phyloP scores from a whole-genome alignment of 2,888 invertebrate species.

The Parnassius glacialis region DNA sequence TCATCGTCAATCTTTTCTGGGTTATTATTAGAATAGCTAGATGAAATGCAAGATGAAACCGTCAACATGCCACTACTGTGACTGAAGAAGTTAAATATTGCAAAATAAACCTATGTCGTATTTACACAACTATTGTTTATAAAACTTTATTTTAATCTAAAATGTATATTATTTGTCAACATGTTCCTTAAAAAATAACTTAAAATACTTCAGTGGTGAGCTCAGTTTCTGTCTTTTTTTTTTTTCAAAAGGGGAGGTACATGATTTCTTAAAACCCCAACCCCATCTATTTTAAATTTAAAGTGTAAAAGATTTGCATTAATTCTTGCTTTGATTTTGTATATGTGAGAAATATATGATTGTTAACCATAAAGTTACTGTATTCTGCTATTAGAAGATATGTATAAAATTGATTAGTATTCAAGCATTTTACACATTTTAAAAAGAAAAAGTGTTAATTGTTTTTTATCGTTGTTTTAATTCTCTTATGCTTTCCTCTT shows the following conservation, averaged over 20 bases:
- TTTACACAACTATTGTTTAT: slow-evolving; percentile 16
- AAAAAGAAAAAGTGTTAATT: slow-evolving; percentile 22
- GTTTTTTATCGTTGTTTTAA: slow-evolving; percentile 23
- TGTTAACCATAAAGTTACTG: slow-evolving; percentile 18
- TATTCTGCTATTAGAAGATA: slow-evolving; percentile 16
- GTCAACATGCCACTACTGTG: slow-evolving; percentile 44
- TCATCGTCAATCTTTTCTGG: slow-evolving; percentile 46
- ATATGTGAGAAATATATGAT: slow-evolving; percentile 15
- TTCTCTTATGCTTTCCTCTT: slow-evolving; percentile 16
- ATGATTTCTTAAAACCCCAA: slow-evolving; percentile 5
- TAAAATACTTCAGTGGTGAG: background rate
- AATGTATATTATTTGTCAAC: slow-evolving; percentile 13
- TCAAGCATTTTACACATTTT: slow-evolving; percentile 19
- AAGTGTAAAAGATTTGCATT: background rate
- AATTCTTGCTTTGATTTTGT: slow-evolving; percentile 8
- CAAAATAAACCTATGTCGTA: slow-evolving; percentile 2
- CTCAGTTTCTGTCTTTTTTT: background rate
- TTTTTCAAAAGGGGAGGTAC: background rate
- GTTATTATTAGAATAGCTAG: slow-evolving; percentile 61
- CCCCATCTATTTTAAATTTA: background rate
- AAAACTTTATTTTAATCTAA: slow-evolving; percentile 16
- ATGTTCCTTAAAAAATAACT: background rate
- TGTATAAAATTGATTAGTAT: slow-evolving; percentile 20
- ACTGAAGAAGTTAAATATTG: slow-evolving; percentile 33
- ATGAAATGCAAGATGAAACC: slow-evolving; percentile 45